These are phyloP conservation scores for Eubasilissa regina DNA, from an alignment of 1,140 invertebrate genomes.

Conservation along the genomic window DNA sequence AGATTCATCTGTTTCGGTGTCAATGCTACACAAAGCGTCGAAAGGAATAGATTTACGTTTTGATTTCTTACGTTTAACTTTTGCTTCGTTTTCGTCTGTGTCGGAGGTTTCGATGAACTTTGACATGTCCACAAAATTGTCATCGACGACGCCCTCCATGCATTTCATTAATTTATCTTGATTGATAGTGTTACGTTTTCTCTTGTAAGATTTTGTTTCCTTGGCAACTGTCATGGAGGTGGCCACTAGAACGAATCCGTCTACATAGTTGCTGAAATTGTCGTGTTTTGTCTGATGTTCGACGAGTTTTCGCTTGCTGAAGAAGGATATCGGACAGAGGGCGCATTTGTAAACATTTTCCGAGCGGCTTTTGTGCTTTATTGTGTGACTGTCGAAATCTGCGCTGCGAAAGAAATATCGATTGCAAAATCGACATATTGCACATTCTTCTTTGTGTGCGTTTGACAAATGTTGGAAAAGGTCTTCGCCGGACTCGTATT, in stretches of 20 bases:
- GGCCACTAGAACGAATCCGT: background rate
- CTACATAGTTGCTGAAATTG: background rate
- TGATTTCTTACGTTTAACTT: no score
- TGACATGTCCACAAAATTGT: slow-evolving; percentile 12
- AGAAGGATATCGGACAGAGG: slow-evolving; percentile 10
- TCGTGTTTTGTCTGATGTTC: slow-evolving; percentile 19
- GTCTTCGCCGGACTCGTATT: background rate
- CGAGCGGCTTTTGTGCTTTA: background rate
- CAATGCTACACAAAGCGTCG: no score
- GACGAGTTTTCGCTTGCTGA: background rate
- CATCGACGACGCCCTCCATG: background rate
- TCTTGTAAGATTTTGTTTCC: background rate
- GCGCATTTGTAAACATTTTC: slow-evolving; percentile 21
- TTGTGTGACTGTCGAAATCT: background rate
- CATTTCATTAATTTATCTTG: slow-evolving; percentile 1
- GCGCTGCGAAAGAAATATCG: slow-evolving; percentile 1
- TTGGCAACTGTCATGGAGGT: background rate
- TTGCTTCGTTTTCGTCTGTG: no score
- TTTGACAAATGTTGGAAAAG: slow-evolving; percentile 28
- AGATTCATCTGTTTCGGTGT: no score
- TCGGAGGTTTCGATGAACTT: background rate
- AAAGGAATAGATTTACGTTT: no score
- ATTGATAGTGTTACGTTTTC: background rate
- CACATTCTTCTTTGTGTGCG: background rate
- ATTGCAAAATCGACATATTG: slow-evolving; percentile 7